Evolutionary conservation across 1,140 invertebrate genomes (phyloP), one percentile per base, ranked within the genome.

Genomic region (Drosophila kurseongensis): DNA sequence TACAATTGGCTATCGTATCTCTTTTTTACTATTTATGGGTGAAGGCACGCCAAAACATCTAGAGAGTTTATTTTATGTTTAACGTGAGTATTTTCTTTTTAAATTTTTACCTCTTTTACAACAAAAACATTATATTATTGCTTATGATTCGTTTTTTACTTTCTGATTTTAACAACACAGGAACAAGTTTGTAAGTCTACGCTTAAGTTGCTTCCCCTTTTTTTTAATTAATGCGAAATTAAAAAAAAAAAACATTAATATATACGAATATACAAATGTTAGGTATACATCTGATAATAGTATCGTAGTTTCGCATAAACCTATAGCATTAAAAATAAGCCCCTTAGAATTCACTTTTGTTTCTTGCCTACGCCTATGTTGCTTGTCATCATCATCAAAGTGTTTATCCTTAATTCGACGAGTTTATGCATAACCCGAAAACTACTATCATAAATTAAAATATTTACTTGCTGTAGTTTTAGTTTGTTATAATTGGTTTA

Each of bases 161-260:
- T 42, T 75, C 61, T 74, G 65, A 76, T 71, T 76, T 88, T 79
- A 88, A 88, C 84, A 88, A 89, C 83, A 83, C 83, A 88, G 83
- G 83, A 88, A 88, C 83, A 89, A 83, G 84, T 88, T 83, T 88
- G 36, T 88, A 86, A 55, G 47, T 77, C 74, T 67, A 76, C 27
- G 41, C 45, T 75, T 75, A 57, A 65, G 32, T 74, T 72, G 8
- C 36, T 67, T 78, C 55, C 54, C 61, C 36, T 52, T 51, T n/a
- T n/a, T n/a, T n/a, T n/a, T n/a, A n/a, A n/a, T n/a, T 38, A 65
- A 58, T n/a, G 16, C 13, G 13, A 62, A 76, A 44, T 48, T 27
- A 48, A 69, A 79, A 73, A 65, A 68, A 61, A 56, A 52, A 42
- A 35, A 32, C 18, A 27, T 48, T 18, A 29, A 16, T 48, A 61